Conservation (phyloP, 1,140 invertebrate species). For the Solenopsis fugax region DNA sequence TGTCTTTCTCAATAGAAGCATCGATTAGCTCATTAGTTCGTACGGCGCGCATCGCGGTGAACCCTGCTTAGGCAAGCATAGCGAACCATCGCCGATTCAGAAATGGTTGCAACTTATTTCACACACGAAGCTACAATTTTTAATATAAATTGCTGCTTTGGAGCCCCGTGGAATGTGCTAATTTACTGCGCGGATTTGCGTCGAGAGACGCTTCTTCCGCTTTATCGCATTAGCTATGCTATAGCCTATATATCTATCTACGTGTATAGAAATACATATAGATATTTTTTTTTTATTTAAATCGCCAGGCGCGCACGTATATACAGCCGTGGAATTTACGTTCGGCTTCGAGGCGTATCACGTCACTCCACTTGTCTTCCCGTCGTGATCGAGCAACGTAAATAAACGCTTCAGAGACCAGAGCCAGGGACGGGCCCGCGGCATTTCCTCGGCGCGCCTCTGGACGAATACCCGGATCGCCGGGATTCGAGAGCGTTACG, state of each 20-base stretch:
- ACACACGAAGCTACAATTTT: background rate
- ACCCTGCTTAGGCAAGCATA: background rate
- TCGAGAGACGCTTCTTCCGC: constrained; percentile 4
- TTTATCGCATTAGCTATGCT: background rate
- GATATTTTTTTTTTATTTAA: constrained; percentile 11
- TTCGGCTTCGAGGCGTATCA: constrained; percentile 40
- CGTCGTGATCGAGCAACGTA: constrained; percentile 6
- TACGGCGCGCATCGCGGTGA: background rate
- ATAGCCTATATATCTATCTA: background rate
- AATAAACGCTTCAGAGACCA: constrained; percentile 10
- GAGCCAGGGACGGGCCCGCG: constrained; percentile 35
- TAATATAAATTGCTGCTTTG: background rate
- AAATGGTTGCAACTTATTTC: background rate
- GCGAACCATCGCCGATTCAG: no score
- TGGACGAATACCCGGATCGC: constrained; percentile 35
- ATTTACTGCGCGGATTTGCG: background rate
- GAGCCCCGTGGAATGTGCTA: background rate
- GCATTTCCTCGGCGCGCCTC: constrained; percentile 48
- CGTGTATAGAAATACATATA: background rate
- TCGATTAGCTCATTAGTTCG: constrained; percentile 12
- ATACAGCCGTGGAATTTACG: background rate
- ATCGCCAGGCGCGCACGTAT: background rate
- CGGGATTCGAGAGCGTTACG: constrained; percentile 78
- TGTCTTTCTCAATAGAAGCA: constrained; percentile 3
- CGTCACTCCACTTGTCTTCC: constrained; percentile 14